A percentile compares a stretch with the other conserved stretches of the same genome.
Evolutionary conservation across 64 coral and sea anemone genomes (phyloP).

Genomic region (Platygyra sinensis): DNA sequence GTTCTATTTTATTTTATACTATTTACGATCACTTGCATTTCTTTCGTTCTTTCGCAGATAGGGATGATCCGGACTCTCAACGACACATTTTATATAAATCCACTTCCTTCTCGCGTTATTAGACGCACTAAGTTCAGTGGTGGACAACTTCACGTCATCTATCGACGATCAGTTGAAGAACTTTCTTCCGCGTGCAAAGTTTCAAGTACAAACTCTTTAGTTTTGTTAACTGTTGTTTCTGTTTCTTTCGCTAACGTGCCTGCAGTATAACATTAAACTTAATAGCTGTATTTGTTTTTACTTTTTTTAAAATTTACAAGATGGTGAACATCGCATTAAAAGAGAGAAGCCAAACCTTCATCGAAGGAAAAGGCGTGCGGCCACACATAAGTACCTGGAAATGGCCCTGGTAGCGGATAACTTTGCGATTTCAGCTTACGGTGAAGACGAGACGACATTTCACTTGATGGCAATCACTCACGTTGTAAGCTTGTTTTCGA

Average conservation of each 20-base stretch:
- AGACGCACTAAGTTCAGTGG: neutral
- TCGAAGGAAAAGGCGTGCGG: neutral
- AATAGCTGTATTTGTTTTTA: neutral
- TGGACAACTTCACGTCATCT: neutral
- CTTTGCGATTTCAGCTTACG: slow-evolving; percentile 41
- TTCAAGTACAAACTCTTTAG: neutral
- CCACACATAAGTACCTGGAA: slow-evolving; percentile 51
- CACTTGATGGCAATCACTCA: slow-evolving; percentile 39
- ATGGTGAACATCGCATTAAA: neutral
- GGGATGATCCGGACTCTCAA: slow-evolving; percentile 26
- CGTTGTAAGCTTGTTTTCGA: slow-evolving; percentile 3
- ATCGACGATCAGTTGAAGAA: neutral
- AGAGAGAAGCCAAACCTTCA: neutral
- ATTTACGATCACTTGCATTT: too few species aligned
- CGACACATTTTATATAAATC: slow-evolving; percentile 22
- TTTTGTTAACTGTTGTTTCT: neutral
- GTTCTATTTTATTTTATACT: too few species aligned
- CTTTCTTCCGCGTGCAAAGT: neutral
- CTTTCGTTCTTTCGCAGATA: neutral
- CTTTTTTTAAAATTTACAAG: neutral
- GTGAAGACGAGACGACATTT: neutral
- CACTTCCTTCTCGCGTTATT: slow-evolving; percentile 5
- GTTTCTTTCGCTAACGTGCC: neutral
- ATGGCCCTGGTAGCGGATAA: slow-evolving; percentile 58
- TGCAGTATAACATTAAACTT: neutral